Evolutionary conservation across 1,140 invertebrate species (phyloP).

Genomic region (Tetranychus cinnabarinus): DNA sequence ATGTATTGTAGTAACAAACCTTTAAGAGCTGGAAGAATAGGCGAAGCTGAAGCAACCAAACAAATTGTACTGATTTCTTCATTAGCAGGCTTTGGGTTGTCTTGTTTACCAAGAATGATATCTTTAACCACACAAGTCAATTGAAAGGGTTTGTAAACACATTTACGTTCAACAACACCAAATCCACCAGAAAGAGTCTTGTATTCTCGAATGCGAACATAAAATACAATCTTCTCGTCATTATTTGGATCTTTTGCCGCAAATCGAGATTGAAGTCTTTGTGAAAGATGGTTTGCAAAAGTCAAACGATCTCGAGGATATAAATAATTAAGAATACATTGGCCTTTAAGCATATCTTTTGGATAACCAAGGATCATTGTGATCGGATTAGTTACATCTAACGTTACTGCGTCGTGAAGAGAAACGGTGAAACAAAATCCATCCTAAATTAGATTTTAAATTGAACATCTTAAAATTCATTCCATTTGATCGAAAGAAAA

Average conservation of each 20-base stretch:
- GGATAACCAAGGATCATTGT: constrained; percentile 9
- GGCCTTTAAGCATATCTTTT: constrained; percentile 47
- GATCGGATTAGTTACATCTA: constrained; percentile 8
- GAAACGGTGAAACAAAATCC: constrained; percentile 12
- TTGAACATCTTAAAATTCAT: not conserved
- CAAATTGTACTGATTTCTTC: constrained; percentile 7
- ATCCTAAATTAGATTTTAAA: constrained; percentile 1
- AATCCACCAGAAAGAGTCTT: constrained; percentile 30
- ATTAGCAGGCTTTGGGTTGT: constrained; percentile 6
- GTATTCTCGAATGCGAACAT: constrained; percentile 27
- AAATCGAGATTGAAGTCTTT: constrained; percentile 18
- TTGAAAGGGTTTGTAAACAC: constrained; percentile 43
- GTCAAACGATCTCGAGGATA: constrained; percentile 43
- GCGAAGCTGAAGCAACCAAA: constrained; percentile 41
- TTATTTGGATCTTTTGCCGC: not conserved
- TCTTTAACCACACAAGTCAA: constrained; percentile 31
- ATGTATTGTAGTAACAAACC: constrained; percentile 24
- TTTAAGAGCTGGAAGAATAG: constrained; percentile 46
- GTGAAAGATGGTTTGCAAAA: constrained; percentile 34
- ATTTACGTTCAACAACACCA: constrained; percentile 30
- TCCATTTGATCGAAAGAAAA: not conserved
- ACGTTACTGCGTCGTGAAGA: constrained; percentile 10
- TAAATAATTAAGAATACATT: constrained; percentile 61
- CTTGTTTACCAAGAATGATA: constrained; percentile 9
- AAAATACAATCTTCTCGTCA: constrained; percentile 4